A percentile compares a stretch with the other conserved stretches of the same genome.
Evolutionary conservation across 2,797 vertebrate genomes (phyloP).

Genomic region (Sebastes flavidus): DNA sequence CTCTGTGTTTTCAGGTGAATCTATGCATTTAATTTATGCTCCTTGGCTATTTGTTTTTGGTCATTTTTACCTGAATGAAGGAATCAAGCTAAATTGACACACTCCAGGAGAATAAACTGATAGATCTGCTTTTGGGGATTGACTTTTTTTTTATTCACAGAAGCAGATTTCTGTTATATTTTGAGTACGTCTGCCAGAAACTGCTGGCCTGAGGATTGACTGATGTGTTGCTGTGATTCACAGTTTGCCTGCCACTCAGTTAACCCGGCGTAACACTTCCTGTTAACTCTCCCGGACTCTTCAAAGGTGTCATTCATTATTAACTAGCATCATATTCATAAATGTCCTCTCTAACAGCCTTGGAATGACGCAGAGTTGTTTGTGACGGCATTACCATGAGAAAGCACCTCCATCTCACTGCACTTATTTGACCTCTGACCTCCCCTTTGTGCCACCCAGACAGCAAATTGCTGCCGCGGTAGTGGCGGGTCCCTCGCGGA

Average conservation of each 20-base stretch:
- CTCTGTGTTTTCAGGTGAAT: neutral
- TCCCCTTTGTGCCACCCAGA: slow-evolving; percentile 83
- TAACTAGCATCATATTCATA: neutral
- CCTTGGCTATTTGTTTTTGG: neutral
- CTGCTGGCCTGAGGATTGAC: neutral
- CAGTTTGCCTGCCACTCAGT: neutral
- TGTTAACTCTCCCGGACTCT: too few species aligned
- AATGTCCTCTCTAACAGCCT: slow-evolving; percentile 43
- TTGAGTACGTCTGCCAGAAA: neutral
- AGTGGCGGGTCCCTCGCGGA: slow-evolving; percentile 35
- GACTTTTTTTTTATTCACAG: neutral
- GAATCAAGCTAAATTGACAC: neutral
- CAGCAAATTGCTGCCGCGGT: slow-evolving; percentile 86
- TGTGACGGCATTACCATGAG: slow-evolving; percentile 86
- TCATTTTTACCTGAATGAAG: neutral
- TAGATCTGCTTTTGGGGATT: neutral
- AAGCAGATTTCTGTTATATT: neutral
- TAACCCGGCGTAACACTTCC: too few species aligned
- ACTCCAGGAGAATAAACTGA: neutral
- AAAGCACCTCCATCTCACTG: slow-evolving; percentile 84
- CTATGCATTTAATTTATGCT: neutral
- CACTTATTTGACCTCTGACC: slow-evolving; percentile 90
- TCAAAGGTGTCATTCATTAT: neutral
- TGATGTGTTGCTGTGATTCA: neutral
- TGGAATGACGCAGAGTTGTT: slow-evolving; percentile 68